Evolutionary conservation across 2,888 invertebrate genomes (phyloP).

Genomic region (Neuroscelio doddi): DNA sequence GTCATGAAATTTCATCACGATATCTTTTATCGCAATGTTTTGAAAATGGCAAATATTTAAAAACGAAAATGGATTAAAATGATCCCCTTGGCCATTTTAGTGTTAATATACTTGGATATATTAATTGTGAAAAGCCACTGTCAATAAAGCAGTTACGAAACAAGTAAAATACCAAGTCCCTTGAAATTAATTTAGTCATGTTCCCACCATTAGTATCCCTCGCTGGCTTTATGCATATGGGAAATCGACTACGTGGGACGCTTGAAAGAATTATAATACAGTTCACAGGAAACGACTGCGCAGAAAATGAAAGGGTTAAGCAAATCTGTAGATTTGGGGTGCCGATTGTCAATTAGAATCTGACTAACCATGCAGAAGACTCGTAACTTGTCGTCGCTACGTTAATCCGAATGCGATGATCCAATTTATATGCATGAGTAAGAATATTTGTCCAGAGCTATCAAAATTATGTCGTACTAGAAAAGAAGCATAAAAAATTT

Average conservation of each 20-base stretch:
- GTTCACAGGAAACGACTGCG: conserved; percentile 38
- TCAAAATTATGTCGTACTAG: too few relatives aligned
- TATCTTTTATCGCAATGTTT: too few relatives aligned
- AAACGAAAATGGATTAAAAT: too few relatives aligned
- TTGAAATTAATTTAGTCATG: conserved; percentile 27
- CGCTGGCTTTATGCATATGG: conserved; percentile 14
- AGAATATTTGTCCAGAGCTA: too few relatives aligned
- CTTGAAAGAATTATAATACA: conserved; percentile 56
- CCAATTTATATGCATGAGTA: too few relatives aligned
- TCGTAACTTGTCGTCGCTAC: conserved; percentile 35
- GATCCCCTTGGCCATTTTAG: too few relatives aligned
- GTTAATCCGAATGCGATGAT: conserved; percentile 28
- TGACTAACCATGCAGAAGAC: conserved; percentile 44
- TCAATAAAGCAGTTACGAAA: conserved; percentile 22
- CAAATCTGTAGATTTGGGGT: conserved; percentile 40
- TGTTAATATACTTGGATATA: too few relatives aligned
- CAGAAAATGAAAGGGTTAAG: conserved; percentile 35
- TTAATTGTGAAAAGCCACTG: neutral
- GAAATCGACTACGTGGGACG: conserved; percentile 46
- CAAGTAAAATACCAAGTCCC: conserved; percentile 26
- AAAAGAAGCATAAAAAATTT: too few relatives aligned
- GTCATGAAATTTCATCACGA: too few relatives aligned
- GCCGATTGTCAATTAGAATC: conserved; percentile 50
- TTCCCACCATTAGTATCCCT: conserved; percentile 32
- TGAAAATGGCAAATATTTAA: too few relatives aligned